These are phyloP conservation scores for Diorhabda sublineata DNA, from an alignment of 1,140 invertebrate genomes.

Conservation along the genomic window DNA sequence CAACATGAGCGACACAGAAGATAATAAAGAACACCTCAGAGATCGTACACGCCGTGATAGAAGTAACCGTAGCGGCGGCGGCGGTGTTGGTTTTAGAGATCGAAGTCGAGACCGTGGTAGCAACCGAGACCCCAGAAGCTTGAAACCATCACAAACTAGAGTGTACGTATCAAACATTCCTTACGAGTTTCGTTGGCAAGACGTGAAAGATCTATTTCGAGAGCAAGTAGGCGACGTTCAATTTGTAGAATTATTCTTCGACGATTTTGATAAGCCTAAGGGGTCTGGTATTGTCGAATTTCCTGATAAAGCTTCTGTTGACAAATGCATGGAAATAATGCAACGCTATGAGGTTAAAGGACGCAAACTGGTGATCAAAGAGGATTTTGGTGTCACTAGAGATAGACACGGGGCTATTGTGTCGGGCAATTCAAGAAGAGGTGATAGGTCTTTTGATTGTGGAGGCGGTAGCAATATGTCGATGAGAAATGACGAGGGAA, in stretches of 20 bases:
- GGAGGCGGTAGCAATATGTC: slow-evolving; percentile 34
- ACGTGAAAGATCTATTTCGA: slow-evolving; percentile 92
- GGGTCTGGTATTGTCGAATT: slow-evolving; percentile 97
- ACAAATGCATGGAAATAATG: slow-evolving; percentile 92
- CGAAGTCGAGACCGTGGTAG: slow-evolving; percentile 52
- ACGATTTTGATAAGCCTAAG: slow-evolving; percentile 89
- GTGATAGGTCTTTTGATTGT: slow-evolving; percentile 42
- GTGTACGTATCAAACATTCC: slow-evolving; percentile 97
- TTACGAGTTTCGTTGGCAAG: slow-evolving; percentile 95
- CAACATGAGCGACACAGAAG: not conserved
- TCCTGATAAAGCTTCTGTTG: slow-evolving; percentile 78
- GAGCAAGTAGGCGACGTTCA: slow-evolving; percentile 90
- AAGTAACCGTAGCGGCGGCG: slow-evolving; percentile 46
- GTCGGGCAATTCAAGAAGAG: slow-evolving; percentile 42
- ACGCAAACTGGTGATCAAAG: slow-evolving; percentile 90
- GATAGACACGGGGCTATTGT: slow-evolving; percentile 60
- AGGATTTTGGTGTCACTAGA: slow-evolving; percentile 68
- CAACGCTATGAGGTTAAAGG: slow-evolving; percentile 91
- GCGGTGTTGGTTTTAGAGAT: slow-evolving; percentile 46
- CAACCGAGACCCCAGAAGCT: slow-evolving; percentile 46
- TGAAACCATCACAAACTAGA: slow-evolving; percentile 41
- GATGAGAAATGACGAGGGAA: slow-evolving; percentile 43
- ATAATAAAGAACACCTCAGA: not conserved
- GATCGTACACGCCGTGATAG: not conserved
- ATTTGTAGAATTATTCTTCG: slow-evolving; percentile 93